Evolutionary conservation across 2,797 vertebrate species (phyloP).

Genomic region (Ctenosaura bakeri): DNA sequence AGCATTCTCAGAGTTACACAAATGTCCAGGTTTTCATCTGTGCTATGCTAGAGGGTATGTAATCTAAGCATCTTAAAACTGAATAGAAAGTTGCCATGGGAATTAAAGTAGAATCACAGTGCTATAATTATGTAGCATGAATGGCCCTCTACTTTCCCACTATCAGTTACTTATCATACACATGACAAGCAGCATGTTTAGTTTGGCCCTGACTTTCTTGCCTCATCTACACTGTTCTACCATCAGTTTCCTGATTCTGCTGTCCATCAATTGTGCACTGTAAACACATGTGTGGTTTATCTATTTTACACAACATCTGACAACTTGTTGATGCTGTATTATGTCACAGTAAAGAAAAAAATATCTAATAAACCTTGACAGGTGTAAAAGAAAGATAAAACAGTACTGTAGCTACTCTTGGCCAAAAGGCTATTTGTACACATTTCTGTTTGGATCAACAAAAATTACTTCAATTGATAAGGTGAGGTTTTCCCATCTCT

Average conservation of each 20-base stretch:
- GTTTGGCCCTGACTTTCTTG: too few relatives aligned
- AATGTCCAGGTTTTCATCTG: too few relatives aligned
- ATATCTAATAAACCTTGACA: not conserved
- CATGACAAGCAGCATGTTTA: too few relatives aligned
- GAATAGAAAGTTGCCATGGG: too few relatives aligned
- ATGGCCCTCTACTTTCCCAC: too few relatives aligned
- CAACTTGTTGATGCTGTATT: not conserved
- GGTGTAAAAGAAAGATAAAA: not conserved
- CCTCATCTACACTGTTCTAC: not conserved
- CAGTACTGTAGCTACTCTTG: not conserved
- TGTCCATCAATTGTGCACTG: not conserved
- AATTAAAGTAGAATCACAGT: not conserved
- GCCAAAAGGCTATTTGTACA: not conserved
- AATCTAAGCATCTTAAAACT: too few relatives aligned
- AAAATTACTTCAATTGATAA: not conserved
- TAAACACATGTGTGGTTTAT: not conserved
- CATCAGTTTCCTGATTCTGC: not conserved
- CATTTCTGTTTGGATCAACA: not conserved
- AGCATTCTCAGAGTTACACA: too few relatives aligned
- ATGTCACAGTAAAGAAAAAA: not conserved
- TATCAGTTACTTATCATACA: too few relatives aligned
- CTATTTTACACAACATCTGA: not conserved
- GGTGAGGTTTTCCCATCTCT: not conserved
- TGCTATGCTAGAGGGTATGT: too few relatives aligned
- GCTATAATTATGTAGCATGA: not conserved